Evolutionary conservation across 2,113 vertebrate genomes (phyloP).

Genomic region (Accipiter virgatus): DNA sequence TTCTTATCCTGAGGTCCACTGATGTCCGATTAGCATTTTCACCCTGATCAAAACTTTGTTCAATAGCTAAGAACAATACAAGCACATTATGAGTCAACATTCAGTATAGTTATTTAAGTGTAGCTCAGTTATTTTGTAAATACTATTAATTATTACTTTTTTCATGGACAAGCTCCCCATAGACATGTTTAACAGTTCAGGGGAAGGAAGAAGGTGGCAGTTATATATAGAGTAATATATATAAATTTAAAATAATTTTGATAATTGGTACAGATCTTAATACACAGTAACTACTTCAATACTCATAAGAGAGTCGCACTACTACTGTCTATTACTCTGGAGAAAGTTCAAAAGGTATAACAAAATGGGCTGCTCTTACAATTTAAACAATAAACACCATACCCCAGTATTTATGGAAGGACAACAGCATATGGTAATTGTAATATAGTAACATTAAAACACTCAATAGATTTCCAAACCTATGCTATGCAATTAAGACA

Average conservation of each 20-base stretch:
- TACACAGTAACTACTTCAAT: not conserved
- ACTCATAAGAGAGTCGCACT: not conserved
- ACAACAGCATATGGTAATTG: not conserved
- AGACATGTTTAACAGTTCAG: not conserved
- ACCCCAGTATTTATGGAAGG: not conserved
- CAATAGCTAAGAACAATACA: conserved; percentile 77
- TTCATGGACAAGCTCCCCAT: not conserved
- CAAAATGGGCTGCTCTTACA: not conserved
- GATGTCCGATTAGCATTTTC: conserved; percentile 77
- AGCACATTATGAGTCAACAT: not conserved
- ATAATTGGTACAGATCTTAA: not conserved
- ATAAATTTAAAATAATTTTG: not conserved
- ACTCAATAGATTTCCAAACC: not conserved
- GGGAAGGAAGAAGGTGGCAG: accelerated
- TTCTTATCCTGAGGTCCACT: conserved; percentile 90
- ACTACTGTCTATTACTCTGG: not conserved
- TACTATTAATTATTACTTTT: not conserved
- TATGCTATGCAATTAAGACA: not conserved
- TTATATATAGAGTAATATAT: accelerated
- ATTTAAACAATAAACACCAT: not conserved
- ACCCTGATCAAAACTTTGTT: conserved; percentile 83
- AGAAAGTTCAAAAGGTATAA: not conserved
- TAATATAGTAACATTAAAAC: not conserved
- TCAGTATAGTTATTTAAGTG: not conserved
- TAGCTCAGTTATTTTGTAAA: not conserved